A percentile compares a stretch with the other conserved stretches of the same genome.
phyloP scores from a whole-genome alignment of 2,888 invertebrate genomes.

The Himalopsyche tibetana region DNA sequence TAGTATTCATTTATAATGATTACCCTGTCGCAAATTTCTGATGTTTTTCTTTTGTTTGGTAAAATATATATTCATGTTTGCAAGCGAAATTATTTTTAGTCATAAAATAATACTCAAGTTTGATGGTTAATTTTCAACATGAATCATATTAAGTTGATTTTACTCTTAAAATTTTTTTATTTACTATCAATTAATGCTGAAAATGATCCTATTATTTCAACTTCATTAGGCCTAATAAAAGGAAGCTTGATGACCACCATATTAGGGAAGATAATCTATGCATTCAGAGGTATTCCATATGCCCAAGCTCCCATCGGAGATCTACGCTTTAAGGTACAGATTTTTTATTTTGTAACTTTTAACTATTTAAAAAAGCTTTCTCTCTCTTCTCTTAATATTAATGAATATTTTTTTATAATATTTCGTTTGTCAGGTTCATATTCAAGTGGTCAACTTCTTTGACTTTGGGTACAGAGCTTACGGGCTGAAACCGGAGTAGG shows the following conservation, averaged over 20 bases:
- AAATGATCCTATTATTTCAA: constrained; percentile 39
- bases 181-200: constrained; percentile 15
- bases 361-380: no score
- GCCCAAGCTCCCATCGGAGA: constrained; percentile 56
- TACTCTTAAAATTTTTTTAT: not conserved
- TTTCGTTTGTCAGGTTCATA: no score
- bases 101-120: not conserved
- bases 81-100: not conserved
- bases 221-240: constrained; percentile 36
- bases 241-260: constrained; percentile 48
- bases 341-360: no score
- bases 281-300: constrained; percentile 57
- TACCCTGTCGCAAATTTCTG: not conserved
- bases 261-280: constrained; percentile 46
- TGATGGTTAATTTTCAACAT: not conserved
- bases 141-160: not conserved
- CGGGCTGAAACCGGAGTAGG: no score
- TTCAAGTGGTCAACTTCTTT: no score
- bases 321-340: not conserved
- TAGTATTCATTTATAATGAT: not conserved
- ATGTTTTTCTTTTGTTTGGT: not conserved
- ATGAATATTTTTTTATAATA: no score
- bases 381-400: no score
- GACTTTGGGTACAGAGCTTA: no score
- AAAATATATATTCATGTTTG: no score